Conservation (phyloP, 2,888 invertebrate genomes). For the Drosophila anomalipes region DNA sequence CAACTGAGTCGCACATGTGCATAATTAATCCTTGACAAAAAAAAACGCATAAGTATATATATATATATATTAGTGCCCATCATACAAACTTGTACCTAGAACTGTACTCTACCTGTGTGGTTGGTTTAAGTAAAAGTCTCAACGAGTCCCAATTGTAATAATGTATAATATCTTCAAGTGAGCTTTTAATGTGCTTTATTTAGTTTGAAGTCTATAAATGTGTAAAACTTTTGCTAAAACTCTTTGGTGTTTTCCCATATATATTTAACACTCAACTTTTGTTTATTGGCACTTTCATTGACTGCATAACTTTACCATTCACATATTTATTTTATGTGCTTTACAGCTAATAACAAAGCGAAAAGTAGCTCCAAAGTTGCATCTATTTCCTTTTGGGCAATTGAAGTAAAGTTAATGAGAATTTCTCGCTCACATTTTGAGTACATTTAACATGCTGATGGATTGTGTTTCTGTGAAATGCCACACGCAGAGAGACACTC, state of each 20-base stretch:
- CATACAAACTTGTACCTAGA: constrained; percentile 22
- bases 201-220: background rate
- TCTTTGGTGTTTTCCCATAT: background rate
- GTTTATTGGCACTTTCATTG: background rate
- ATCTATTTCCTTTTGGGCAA: constrained; percentile 30
- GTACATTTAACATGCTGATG: constrained; percentile 26
- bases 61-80: constrained; percentile 55
- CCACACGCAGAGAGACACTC: constrained; percentile 8
- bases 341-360: constrained; percentile 1
- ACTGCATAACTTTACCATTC: background rate
- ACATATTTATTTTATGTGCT: background rate
- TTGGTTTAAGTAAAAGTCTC: constrained; percentile 1
- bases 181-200: background rate
- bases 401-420: constrained; percentile 64
- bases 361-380: constrained; percentile 29
- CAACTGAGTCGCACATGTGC: constrained; percentile 64
- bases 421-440: constrained; percentile 43
- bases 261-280: background rate
- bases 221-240: background rate
- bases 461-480: constrained; percentile 46
- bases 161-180: background rate
- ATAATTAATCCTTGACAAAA: constrained; percentile 68
- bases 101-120: constrained; percentile 8
- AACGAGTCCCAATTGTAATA: background rate
- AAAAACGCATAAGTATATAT: constrained; percentile 8